These are phyloP conservation scores for Melanocharis versteri DNA, from an alignment of 2,113 vertebrate genomes.

Conservation along the genomic window DNA sequence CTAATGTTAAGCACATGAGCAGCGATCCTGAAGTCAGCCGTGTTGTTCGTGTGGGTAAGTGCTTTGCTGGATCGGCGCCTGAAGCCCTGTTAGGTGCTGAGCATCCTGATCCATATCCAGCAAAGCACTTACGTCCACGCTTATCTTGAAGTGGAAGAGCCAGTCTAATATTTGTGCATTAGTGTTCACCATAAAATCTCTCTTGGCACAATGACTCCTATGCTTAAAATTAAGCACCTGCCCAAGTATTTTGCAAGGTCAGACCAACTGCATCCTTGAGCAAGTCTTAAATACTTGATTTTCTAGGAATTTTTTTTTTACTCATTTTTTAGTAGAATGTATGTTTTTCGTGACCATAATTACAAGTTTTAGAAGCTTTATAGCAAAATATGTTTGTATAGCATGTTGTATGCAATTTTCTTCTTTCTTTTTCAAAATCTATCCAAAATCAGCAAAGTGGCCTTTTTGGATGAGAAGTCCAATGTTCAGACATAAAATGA, in stretches of 20 bases:
- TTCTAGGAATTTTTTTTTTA: neutral
- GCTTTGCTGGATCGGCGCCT: slow-evolving; percentile 52
- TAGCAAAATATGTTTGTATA: neutral
- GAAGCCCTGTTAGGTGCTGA: slow-evolving; percentile 55
- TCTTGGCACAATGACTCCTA: neutral
- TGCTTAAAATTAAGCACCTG: slow-evolving; percentile 53
- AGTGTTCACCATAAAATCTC: slow-evolving; percentile 28
- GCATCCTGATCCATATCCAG: slow-evolving; percentile 62
- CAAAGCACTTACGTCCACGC: slow-evolving; percentile 27
- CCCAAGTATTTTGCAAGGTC: neutral
- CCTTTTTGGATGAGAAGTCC: neutral
- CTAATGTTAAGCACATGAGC: slow-evolving; percentile 63
- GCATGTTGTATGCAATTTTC: neutral
- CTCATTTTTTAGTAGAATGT: neutral
- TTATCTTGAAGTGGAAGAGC: slow-evolving; percentile 52
- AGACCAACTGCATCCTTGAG: neutral
- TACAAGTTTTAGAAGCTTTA: neutral
- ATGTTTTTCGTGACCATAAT: neutral
- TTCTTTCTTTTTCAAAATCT: neutral
- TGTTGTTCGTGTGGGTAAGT: slow-evolving; percentile 10
- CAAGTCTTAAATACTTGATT: neutral
- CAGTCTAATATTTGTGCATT: slow-evolving; percentile 32
- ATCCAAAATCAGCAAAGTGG: neutral
- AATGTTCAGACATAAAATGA: neutral
- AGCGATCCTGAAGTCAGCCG: neutral